Percentiles rank a stretch among this genome's conserved stretches.
Evolutionary conservation across 35 echinoderm and acorn worm species (phyloP).

Genomic region (Amphiura filiformis): DNA sequence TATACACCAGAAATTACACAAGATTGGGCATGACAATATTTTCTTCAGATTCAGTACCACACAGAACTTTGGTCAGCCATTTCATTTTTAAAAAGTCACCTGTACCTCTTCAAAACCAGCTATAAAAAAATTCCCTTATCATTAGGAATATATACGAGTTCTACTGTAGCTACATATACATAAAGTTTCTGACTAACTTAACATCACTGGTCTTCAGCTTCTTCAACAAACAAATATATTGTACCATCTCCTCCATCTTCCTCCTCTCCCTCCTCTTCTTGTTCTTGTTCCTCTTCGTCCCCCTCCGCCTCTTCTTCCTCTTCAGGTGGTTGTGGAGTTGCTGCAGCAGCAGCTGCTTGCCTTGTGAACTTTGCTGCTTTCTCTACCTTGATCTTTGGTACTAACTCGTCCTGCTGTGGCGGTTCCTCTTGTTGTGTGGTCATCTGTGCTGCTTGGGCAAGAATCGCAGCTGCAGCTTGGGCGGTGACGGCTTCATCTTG

Average conservation of each 20-base stretch:
- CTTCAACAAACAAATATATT: constrained; percentile 95
- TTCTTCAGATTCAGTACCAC: not conserved
- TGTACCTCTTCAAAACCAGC: no score
- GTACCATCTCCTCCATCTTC: constrained; percentile 73
- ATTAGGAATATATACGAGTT: no score
- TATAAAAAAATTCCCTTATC: no score
- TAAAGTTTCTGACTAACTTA: no score
- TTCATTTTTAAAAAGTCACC: no score
- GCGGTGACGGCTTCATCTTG: not conserved
- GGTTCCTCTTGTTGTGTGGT: constrained; percentile 22
- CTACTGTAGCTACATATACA: no score
- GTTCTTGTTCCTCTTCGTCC: constrained; percentile 19
- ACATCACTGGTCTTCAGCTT: no score
- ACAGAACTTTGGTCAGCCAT: not conserved
- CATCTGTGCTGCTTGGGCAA: not conserved
- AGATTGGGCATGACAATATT: no score
- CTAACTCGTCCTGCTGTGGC: not conserved
- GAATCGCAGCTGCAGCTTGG: not conserved
- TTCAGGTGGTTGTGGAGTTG: constrained; percentile 22
- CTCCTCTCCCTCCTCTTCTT: constrained; percentile 55
- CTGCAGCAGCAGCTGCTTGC: not conserved
- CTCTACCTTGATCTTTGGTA: not conserved
- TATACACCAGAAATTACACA: no score
- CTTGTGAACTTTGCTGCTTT: not conserved
- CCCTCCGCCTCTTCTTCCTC: constrained; percentile 34